Conservation (phyloP, 2,888 invertebrate genomes). For the Branchipolynoe longqiensis region DNA sequence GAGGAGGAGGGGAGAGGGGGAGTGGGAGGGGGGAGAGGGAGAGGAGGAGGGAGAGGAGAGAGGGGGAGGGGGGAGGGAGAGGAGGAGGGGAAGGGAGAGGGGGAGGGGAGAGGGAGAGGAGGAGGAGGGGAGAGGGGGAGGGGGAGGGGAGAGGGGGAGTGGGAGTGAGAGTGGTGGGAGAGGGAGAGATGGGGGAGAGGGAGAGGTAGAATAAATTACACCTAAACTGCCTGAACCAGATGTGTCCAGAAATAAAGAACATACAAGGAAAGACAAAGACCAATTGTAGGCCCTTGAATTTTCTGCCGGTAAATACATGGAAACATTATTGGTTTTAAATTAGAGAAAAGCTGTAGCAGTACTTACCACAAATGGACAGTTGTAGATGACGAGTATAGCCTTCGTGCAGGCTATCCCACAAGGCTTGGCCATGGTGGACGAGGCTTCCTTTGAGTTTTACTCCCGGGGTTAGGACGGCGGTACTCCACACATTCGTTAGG, state of each 20-base stretch:
- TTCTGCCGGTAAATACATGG: no score
- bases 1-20: neutral
- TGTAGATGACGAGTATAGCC: constrained; percentile 42
- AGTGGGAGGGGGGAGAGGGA: neutral
- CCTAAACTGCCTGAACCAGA: no score
- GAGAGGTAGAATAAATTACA: no score
- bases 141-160: neutral
- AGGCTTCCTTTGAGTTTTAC: no score
- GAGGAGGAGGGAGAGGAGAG: constrained; percentile 4
- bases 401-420: constrained; percentile 47
- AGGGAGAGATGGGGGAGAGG: neutral
- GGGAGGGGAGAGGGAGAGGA: neutral
- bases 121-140: neutral
- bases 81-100: neutral
- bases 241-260: no score
- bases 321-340: no score
- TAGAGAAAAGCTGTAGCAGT: neutral
- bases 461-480: no score
- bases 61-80: neutral
- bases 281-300: no score
- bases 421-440: constrained; percentile 38
- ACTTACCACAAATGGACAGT: constrained; percentile 53
- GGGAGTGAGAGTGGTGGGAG: neutral
- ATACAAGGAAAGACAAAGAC: no score
- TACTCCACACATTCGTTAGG: no score